Percentiles rank a stretch among this genome's conserved stretches.
Evolutionary conservation across 1,140 invertebrate genomes (phyloP).

Genomic region (Phortica variegata): DNA sequence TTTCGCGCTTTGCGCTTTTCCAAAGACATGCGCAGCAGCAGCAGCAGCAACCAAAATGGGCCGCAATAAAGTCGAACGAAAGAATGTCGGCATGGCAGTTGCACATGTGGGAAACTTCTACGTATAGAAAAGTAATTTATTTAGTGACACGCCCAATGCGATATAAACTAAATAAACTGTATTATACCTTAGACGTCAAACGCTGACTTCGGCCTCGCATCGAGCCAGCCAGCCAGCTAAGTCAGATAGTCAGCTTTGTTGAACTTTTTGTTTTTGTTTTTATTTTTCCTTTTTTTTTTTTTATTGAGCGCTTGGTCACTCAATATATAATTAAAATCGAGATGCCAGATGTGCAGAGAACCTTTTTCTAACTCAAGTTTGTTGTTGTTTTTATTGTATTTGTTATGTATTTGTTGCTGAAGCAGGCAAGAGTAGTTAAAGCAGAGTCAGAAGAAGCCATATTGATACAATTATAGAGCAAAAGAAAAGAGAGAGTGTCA

Average conservation of each 20-base stretch:
- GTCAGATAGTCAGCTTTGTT: not conserved
- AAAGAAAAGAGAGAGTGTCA: constrained; percentile 2
- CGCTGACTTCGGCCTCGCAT: too few relatives aligned
- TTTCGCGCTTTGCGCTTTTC: too few relatives aligned
- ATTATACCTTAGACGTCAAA: constrained; percentile 37
- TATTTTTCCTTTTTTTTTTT: too few relatives aligned
- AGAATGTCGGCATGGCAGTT: too few relatives aligned
- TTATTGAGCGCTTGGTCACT: constrained; percentile 30
- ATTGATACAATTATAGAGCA: constrained; percentile 19
- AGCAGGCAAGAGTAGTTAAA: constrained; percentile 26
- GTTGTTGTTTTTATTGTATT: too few relatives aligned
- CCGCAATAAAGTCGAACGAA: too few relatives aligned
- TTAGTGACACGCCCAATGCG: constrained; percentile 47
- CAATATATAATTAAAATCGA: constrained; percentile 55
- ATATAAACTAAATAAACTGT: constrained; percentile 38
- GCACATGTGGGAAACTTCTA: constrained; percentile 10
- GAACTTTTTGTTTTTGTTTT: too few relatives aligned
- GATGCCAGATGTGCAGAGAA: constrained; percentile 40
- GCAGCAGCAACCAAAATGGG: too few relatives aligned
- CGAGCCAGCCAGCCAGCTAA: too few relatives aligned
- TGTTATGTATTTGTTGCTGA: constrained; percentile 19
- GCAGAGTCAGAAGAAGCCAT: constrained; percentile 16
- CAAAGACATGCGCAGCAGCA: too few relatives aligned
- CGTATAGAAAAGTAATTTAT: constrained; percentile 54
- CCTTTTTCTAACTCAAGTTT: not conserved